A percentile compares a stretch with the other conserved stretches of the same genome.
phyloP scores from a whole-genome alignment of 2,797 vertebrate species.

The Enteromius argenteus region DNA sequence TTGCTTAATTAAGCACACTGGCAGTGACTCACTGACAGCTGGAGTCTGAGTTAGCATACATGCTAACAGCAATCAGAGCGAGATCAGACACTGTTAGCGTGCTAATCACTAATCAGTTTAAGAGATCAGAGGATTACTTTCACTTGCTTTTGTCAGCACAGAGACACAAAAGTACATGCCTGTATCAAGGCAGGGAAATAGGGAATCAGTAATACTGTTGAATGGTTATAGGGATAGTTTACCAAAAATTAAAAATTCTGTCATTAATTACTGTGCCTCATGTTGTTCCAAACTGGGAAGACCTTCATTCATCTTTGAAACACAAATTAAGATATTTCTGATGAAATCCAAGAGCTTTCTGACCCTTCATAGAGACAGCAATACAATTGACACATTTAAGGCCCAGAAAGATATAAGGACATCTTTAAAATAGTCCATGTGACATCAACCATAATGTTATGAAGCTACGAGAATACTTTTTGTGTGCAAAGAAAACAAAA shows the following conservation, averaged over 20 bases:
- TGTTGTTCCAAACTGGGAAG: not conserved
- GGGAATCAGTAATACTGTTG: not conserved
- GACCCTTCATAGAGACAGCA: not conserved
- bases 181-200: not conserved
- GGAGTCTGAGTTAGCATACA: slow-evolving; percentile 18
- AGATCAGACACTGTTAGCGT: slow-evolving; percentile 15
- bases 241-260: not conserved
- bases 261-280: not conserved
- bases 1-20: slow-evolving; percentile 32
- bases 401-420: not conserved
- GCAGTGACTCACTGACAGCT: slow-evolving; percentile 35
- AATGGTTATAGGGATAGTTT: not conserved
- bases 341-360: not conserved
- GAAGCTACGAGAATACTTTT: no score
- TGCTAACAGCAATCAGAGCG: slow-evolving; percentile 4
- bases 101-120: slow-evolving; percentile 41
- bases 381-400: not conserved
- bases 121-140: slow-evolving; percentile 36
- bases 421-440: not conserved
- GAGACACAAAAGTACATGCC: slow-evolving; percentile 4
- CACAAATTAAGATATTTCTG: not conserved
- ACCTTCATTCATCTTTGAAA: not conserved
- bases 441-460: no score
- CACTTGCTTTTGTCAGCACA: not conserved
- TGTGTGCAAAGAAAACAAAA: not conserved